Evolutionary conservation across 2,797 vertebrate species (phyloP), one percentile per base, ranked within the genome.

Genomic region (Tachyglossus aculeatus): DNA sequence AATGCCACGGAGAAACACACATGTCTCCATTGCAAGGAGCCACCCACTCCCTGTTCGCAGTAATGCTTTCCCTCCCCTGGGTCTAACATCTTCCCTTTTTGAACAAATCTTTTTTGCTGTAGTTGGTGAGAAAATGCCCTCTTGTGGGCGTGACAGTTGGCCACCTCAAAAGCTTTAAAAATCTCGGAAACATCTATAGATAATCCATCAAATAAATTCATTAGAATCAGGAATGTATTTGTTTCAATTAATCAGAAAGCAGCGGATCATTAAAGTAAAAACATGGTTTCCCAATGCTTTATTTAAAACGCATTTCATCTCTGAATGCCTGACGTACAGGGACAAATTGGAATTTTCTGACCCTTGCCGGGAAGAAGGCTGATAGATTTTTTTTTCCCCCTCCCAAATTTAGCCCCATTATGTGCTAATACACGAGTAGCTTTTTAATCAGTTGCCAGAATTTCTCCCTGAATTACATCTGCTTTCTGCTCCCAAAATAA

Each of bases 41-140:
- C 59, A 58, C 64, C 58, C 36, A n/a, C n/a, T 16, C 14, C 18
- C 19, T 18, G 39, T 24, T 21, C 31, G 38, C 24, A 36, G 15
- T 25, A 55, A 27, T 54, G 25, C 24, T 36, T 36, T 43, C 48
- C 52, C 32, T 33, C 45, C 41, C 22, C 34, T 53, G 13, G 14
- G 40, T 39, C 44, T 77, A 45, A 15, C 11, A 2, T 32, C 44
- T 36, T 54, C 67, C 75, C 77, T 76, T 80, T 5, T 66, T 38
- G 13, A 81, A 80, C 77, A 77, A 64, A 70, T 39, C 13, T 1
- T 14, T 77, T 82, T 61, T 64, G 52, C 57, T 66, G 86, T 54
- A 90, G 88, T 74, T 77, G 83, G 84, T 87, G 81, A 88, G 83
- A 82, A 92, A 92, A 92, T 91, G 86, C 90, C 91, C 86, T 91